Percentiles rank a stretch among this genome's conserved stretches.
Evolutionary conservation across 2,113 vertebrate species (phyloP).

Genomic region (human): GRCh38 chrX:125204501-125205000

Average conservation of each 20-base stretch:
- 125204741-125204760: not conserved
- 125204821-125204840: conserved; percentile 26
- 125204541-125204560: conserved; percentile 56
- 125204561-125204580: conserved; percentile 34
- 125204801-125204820: conserved; percentile 55
- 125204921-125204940: conserved; percentile 55
- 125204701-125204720: not conserved
- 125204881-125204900: not conserved
- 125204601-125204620: conserved; percentile 14
- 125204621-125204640: not conserved
- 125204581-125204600: conserved; percentile 32
- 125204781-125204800: conserved; percentile 14
- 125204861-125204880: not conserved
- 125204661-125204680: conserved; percentile 49
- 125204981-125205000: not conserved
- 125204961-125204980: not conserved
- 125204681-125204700: not conserved
- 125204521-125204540: not conserved
- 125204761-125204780: not conserved
- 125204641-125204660: conserved; percentile 10
- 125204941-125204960: conserved; percentile 68
- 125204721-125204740: not conserved
- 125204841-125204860: not conserved
- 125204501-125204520: not conserved
- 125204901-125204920: conserved; percentile 27